Base-by-base conservation (phyloP, 2,113 vertebrate species). In the Agapornis roseicollis region DNA sequence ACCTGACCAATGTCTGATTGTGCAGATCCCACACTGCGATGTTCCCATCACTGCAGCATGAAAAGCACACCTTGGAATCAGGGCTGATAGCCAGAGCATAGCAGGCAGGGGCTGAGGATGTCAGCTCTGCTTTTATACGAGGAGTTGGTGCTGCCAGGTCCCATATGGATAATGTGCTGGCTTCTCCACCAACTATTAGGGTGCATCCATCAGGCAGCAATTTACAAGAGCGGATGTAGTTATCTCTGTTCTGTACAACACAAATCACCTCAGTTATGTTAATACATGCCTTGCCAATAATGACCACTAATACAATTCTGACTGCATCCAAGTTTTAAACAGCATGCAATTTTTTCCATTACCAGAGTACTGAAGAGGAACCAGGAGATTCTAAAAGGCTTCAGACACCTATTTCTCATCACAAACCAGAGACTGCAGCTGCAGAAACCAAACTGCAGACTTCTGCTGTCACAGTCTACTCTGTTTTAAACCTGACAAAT, bases 11-110 rank as follows among this genome's bases (percentile, higher is more conserved):
- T 0, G 99, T 99, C 98, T 99, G 99, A 97, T 99, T 99, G 97
- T 99, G 99, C 74, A 99, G 98, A 97, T 99, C 99, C 99, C 99
- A 99, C 82, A 99, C 99, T 6, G 99, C 99, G 5, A 99, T 99
- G 98, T 99, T 99, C 58, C 99, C 99, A n/a, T 99, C 99, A 6
- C 99, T 99, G 97, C 99, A 99, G 98, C 99, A 99, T 24, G 99
- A 99, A 97, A 99, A 99, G 97, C 99, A 99, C 94, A 99, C 99
- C 98, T 99, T 99, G 98, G 99, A 99, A 85, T 99, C 99, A 0
- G 99, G 99, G 98, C 99, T 99, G 98, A 99, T 99, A 95, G 99
- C 99, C 95, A 99, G 97, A 72, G 99, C 99, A 3, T 99, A 99
- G 98, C 99, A 99, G 60, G 99, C 99, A 3, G 99, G 99, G 20